These are phyloP conservation scores for Theonella swinhoei DNA, from an alignment of 37 sponge, comb jelly and placozoan genomes.

Conservation along the genomic window DNA sequence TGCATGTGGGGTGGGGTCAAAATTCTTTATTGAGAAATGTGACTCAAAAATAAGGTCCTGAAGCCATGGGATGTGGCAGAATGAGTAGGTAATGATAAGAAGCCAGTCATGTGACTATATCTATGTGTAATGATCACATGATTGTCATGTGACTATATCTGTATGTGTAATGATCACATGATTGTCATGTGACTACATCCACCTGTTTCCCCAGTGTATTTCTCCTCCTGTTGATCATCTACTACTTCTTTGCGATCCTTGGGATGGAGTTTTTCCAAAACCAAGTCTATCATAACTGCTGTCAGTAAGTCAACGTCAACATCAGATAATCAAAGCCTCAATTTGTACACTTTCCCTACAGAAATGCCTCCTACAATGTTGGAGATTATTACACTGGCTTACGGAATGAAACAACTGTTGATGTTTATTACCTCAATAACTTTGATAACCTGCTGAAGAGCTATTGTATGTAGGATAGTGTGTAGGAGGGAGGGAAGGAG, in stretches of 20 bases:
- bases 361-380: slow-evolving; percentile 34
- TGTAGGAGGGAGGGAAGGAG: too few species aligned
- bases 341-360: slow-evolving; percentile 8
- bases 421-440: slow-evolving; percentile 72
- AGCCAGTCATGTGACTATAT: too few species aligned
- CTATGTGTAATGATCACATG: too few species aligned
- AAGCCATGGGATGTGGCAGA: too few species aligned
- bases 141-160: too few species aligned
- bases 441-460: slow-evolving; percentile 77
- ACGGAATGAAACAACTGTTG: too few species aligned
- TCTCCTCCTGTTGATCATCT: slow-evolving; percentile 52
- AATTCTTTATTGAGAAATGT: too few species aligned
- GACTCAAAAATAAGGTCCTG: too few species aligned
- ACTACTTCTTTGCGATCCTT: slow-evolving; percentile 82
- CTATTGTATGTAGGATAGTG: slow-evolving; percentile 68
- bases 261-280: slow-evolving; percentile 76
- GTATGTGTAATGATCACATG: too few species aligned
- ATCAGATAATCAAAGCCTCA: not conserved
- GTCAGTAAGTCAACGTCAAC: slow-evolving; percentile 16
- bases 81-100: too few species aligned
- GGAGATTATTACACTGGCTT: slow-evolving; percentile 26
- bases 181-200: too few species aligned
- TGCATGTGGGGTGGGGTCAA: too few species aligned
- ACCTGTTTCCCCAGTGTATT: not conserved
- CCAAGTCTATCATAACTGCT: slow-evolving; percentile 55